Evolutionary conservation across 2,113 vertebrate species (phyloP).

Genomic region (Sceloporus tristichus): DNA sequence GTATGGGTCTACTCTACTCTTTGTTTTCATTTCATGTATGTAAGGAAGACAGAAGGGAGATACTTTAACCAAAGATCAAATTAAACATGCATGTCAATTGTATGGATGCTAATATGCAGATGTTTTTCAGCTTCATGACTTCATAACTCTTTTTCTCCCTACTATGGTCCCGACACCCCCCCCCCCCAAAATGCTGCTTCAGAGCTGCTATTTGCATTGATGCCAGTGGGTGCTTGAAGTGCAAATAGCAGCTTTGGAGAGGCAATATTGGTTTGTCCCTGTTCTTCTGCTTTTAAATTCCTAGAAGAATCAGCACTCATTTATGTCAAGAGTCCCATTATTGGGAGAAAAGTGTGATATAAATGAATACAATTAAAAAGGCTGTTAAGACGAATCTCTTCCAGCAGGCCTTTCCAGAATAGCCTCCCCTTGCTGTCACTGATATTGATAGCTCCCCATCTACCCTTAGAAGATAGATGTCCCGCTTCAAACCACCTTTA

Average conservation of each 20-base stretch:
- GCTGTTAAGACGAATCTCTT: no score
- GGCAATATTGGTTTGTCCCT: neutral
- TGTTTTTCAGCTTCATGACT: neutral
- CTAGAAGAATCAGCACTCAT: neutral
- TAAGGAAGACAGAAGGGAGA: neutral
- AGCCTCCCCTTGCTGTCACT: no score
- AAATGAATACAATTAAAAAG: no score
- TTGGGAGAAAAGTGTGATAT: no score
- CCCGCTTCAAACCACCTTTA: no score
- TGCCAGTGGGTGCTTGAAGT: neutral
- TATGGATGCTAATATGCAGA: neutral
- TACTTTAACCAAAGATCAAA: neutral
- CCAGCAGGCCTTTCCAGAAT: no score
- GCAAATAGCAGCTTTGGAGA: neutral
- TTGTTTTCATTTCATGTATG: neutral
- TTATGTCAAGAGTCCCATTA: neutral
- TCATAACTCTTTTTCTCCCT: neutral
- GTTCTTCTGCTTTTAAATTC: slow-evolving; percentile 8
- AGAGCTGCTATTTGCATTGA: neutral
- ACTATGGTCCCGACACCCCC: neutral
- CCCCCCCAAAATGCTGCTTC: neutral
- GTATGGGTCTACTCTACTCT: neutral
- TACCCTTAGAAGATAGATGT: no score
- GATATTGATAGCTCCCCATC: no score
- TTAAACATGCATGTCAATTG: neutral